Conservation (phyloP, 2,113 vertebrate species). For the Hippopotamus amphibius region DNA sequence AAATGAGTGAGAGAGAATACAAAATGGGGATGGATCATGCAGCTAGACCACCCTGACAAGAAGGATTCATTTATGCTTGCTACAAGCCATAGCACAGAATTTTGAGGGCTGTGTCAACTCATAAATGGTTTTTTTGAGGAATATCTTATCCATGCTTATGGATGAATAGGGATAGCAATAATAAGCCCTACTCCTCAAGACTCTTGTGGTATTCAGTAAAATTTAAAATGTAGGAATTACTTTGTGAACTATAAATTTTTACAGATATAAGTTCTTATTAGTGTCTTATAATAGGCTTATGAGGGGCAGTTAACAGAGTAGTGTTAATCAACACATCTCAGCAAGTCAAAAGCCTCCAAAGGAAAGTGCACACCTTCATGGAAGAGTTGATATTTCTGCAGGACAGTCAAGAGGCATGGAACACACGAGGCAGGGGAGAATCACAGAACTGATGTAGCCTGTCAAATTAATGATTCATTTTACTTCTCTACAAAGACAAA, state of each 20-base stretch:
- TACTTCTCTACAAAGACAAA: not conserved
- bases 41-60: not conserved
- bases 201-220: not conserved
- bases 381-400: not conserved
- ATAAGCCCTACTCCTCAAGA: not conserved
- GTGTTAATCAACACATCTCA: not conserved
- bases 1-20: not conserved
- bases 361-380: not conserved
- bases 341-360: not conserved
- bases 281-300: not conserved
- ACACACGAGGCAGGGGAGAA: not conserved
- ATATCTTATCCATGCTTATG: not conserved
- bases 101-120: not conserved
- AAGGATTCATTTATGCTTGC: not conserved
- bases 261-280: not conserved
- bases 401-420: not conserved
- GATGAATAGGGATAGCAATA: not conserved
- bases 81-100: not conserved
- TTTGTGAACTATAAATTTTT: constrained; percentile 10
- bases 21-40: not conserved
- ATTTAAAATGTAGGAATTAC: not conserved
- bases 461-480: not conserved
- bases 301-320: not conserved
- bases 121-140: not conserved
- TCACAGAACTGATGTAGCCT: not conserved